These are phyloP conservation scores for Diarsia brunnea DNA, from an alignment of 2,888 invertebrate genomes.

Conservation along the genomic window DNA sequence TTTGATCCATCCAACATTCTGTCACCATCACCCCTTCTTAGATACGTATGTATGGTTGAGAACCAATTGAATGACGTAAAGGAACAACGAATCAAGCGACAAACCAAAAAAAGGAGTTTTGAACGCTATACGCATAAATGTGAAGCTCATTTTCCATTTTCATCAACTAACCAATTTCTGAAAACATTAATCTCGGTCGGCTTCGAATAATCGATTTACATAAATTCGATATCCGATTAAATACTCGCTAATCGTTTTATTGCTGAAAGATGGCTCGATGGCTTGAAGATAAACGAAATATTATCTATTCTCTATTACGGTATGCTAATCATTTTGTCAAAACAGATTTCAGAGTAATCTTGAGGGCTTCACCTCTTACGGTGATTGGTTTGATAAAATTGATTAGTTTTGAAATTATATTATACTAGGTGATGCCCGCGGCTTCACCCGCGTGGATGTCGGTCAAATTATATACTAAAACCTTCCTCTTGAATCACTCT, in stretches of 20 bases:
- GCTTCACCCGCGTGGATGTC: no score
- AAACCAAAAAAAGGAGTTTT: neutral
- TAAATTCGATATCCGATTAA: conserved; percentile 77
- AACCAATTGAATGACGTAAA: neutral
- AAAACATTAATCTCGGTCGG: conserved; percentile 53
- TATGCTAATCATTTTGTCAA: conserved; percentile 69
- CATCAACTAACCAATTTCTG: conserved; percentile 36
- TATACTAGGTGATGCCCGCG: no score
- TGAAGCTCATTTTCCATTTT: conserved; percentile 1
- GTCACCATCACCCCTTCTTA: neutral
- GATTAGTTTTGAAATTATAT: neutral
- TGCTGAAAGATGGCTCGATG: conserved; percentile 66
- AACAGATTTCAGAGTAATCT: conserved; percentile 19
- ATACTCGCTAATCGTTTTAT: conserved; percentile 73
- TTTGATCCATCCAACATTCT: conserved; percentile 18
- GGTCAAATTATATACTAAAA: no score
- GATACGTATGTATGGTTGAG: conserved; percentile 30
- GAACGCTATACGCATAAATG: neutral
- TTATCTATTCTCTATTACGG: conserved; percentile 69
- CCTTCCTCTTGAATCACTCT: no score
- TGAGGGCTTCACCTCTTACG: neutral
- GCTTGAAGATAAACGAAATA: conserved; percentile 70
- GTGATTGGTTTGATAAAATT: conserved; percentile 15
- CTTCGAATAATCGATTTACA: conserved; percentile 72
- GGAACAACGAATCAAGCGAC: neutral